These are phyloP conservation scores for Eugnorisma glareosa DNA, from an alignment of 2,888 invertebrate genomes.

Conservation along the genomic window DNA sequence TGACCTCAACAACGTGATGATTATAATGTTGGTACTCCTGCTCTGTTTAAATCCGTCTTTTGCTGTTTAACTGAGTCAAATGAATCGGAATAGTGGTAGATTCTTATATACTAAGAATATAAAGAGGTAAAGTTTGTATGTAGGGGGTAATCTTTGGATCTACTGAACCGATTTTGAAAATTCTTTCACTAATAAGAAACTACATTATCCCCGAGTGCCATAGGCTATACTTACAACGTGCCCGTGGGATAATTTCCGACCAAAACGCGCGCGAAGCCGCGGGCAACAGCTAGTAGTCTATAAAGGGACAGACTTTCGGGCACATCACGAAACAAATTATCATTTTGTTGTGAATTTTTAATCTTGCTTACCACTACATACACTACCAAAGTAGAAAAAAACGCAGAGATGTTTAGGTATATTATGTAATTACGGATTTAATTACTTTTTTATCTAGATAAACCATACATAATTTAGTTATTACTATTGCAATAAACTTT, in stretches of 20 bases:
- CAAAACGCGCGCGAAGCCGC: no score
- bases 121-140: no score
- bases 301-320: not conserved
- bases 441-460: constrained; percentile 52
- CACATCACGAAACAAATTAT: not conserved
- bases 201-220: no score
- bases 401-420: constrained; percentile 44
- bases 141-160: no score
- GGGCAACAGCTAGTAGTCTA: no score
- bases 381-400: constrained; percentile 21
- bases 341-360: not conserved
- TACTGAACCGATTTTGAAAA: no score
- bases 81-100: not conserved
- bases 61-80: not conserved
- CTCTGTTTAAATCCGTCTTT: not conserved
- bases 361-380: not conserved
- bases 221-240: no score
- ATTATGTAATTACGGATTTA: constrained; percentile 55
- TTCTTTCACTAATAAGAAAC: no score
- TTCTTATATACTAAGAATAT: no score
- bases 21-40: not conserved
- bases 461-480: constrained; percentile 51
- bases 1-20: not conserved
- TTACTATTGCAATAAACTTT: constrained; percentile 49
- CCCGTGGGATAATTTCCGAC: no score